phyloP scores from a whole-genome alignment of 1,140 invertebrate genomes.

The Lethrus apterus region DNA sequence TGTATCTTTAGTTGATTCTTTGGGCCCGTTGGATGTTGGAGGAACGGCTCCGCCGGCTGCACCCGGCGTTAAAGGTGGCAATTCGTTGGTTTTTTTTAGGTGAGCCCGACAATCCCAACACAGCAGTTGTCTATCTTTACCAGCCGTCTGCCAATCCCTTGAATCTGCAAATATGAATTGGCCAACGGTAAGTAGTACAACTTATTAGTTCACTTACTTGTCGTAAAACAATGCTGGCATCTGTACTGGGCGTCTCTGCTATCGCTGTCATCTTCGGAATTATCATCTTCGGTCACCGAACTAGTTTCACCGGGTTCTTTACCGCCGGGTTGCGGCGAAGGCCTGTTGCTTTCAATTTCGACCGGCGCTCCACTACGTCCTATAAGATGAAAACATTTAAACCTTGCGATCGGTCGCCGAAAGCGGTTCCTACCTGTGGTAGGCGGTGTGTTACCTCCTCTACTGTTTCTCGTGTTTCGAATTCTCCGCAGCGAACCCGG shows the following conservation, averaged over 20 bases:
- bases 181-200: background rate
- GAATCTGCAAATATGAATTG: conserved; percentile 27
- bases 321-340: conserved; percentile 49
- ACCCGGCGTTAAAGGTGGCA: conserved; percentile 48
- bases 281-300: conserved; percentile 89
- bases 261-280: conserved; percentile 87
- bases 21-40: conserved; percentile 18
- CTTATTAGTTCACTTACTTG: no score
- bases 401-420: conserved; percentile 42
- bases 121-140: conserved; percentile 67
- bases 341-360: conserved; percentile 48
- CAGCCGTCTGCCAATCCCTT: conserved; percentile 62
- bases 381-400: conserved; percentile 6
- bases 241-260: conserved; percentile 57
- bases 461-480: conserved; percentile 67
- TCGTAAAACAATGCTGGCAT: conserved; percentile 54
- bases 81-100: conserved; percentile 77
- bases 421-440: conserved; percentile 47
- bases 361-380: conserved; percentile 31
- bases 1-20: conserved; percentile 14
- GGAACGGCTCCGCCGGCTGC: conserved; percentile 22
- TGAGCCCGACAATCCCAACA: conserved; percentile 77
- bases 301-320: conserved; percentile 66
- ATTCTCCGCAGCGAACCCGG: conserved; percentile 85
- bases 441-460: conserved; percentile 45